phyloP scores from a whole-genome alignment of 2,113 vertebrate genomes.

The Amia ocellicauda region DNA sequence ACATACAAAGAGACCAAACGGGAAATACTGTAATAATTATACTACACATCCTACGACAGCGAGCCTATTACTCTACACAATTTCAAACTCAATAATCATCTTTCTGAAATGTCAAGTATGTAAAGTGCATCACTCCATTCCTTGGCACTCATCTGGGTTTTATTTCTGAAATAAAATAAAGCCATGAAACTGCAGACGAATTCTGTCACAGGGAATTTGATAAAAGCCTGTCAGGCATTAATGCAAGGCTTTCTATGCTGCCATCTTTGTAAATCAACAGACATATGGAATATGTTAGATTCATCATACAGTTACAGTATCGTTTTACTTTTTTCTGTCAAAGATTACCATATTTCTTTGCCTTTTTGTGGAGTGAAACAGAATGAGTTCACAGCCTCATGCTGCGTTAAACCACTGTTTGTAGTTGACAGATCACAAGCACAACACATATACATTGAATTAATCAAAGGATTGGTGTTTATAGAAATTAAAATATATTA shows the following conservation, averaged over 20 bases:
- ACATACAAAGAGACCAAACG: not conserved
- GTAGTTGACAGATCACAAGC: too few species aligned
- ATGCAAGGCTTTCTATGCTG: not conserved
- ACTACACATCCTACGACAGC: not conserved
- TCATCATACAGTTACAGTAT: too few species aligned
- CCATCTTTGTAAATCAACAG: not conserved
- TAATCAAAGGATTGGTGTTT: too few species aligned
- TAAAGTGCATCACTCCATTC: not conserved
- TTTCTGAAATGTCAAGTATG: slow-evolving; percentile 9
- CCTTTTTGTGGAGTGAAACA: too few species aligned
- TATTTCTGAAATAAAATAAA: not conserved
- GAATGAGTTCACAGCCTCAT: too few species aligned
- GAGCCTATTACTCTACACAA: not conserved
- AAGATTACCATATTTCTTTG: too few species aligned
- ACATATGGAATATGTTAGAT: not conserved
- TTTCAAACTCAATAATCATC: slow-evolving; percentile 8
- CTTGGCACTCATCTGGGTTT: slow-evolving; percentile 2
- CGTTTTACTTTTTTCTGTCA: too few species aligned
- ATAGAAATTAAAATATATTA: not conserved
- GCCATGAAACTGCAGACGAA: not conserved
- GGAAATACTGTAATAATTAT: not conserved
- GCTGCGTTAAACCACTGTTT: too few species aligned
- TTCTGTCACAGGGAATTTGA: not conserved
- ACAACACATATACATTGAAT: too few species aligned
- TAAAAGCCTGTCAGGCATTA: not conserved